phyloP scores from a whole-genome alignment of 2,888 invertebrate genomes.

The Hypena proboscidalis region DNA sequence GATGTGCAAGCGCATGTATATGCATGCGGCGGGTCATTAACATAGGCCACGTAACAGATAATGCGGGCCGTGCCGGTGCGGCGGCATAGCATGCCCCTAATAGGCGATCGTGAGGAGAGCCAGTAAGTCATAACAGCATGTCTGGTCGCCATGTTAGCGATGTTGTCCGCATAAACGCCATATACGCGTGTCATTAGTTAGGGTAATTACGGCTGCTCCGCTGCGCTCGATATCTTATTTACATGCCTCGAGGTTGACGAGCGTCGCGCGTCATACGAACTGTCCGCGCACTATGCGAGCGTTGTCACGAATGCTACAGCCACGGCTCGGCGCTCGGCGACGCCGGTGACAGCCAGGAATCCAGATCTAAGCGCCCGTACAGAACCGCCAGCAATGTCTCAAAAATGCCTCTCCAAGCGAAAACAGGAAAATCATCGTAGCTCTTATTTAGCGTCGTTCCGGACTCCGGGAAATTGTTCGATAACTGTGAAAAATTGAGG shows the following conservation, averaged over 20 bases:
- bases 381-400: constrained; percentile 9
- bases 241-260: constrained; percentile 40
- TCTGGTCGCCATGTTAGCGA: constrained; percentile 37
- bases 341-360: background rate
- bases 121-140: constrained; percentile 34
- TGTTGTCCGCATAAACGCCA: constrained; percentile 44
- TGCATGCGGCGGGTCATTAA: constrained; percentile 26
- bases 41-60: constrained; percentile 32
- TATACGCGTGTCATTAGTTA: constrained; percentile 52
- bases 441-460: constrained; percentile 71
- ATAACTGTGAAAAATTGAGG: constrained; percentile 79
- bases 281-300: background rate
- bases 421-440: constrained; percentile 51
- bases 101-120: constrained; percentile 38
- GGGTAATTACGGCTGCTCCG: constrained; percentile 47
- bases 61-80: constrained; percentile 11
- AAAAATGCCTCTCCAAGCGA: constrained; percentile 25
- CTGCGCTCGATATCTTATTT: constrained; percentile 48
- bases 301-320: background rate
- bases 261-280: background rate
- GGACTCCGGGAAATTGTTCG: constrained; percentile 63
- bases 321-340: background rate
- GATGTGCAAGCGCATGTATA: constrained; percentile 14
- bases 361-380: constrained; percentile 3
- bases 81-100: constrained; percentile 25